phyloP scores from a whole-genome alignment of 2,113 vertebrate species.

The Python bivittatus region DNA sequence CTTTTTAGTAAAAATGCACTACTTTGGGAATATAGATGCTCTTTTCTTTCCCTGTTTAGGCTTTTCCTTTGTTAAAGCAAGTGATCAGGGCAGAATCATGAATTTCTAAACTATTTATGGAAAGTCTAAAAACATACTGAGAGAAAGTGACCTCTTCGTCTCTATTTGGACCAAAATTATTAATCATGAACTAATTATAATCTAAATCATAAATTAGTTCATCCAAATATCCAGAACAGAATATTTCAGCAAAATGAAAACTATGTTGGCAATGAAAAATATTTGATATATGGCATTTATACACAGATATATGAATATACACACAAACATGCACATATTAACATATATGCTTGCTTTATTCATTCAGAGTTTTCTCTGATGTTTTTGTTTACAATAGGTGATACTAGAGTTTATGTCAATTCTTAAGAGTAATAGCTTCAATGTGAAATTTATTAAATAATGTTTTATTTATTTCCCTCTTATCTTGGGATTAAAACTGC shows the following conservation, averaged over 20 bases:
- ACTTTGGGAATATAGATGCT: not conserved
- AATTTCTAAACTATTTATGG: not conserved
- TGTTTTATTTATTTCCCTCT: not conserved
- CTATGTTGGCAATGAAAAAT: not conserved
- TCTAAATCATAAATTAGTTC: not conserved
- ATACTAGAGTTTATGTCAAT: constrained; percentile 38
- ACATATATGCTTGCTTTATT: not conserved
- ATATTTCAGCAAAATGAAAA: not conserved
- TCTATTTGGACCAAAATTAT: not conserved
- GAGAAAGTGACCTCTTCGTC: not conserved
- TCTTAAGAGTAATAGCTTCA: constrained; percentile 36
- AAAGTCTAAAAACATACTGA: not conserved
- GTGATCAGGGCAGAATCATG: not conserved
- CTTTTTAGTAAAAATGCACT: not conserved
- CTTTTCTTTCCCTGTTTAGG: not conserved
- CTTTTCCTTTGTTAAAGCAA: not conserved
- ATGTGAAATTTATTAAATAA: not conserved
- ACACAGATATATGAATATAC: not conserved
- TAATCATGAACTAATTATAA: not conserved
- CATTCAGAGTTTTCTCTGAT: not conserved
- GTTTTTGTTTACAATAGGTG: constrained; percentile 28
- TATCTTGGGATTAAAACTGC: not conserved
- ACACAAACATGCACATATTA: not conserved
- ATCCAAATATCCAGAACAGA: not conserved
- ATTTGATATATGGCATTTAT: not conserved